Evolutionary conservation across 2,888 invertebrate species (phyloP).

Genomic region (Maniola hyperantus): DNA sequence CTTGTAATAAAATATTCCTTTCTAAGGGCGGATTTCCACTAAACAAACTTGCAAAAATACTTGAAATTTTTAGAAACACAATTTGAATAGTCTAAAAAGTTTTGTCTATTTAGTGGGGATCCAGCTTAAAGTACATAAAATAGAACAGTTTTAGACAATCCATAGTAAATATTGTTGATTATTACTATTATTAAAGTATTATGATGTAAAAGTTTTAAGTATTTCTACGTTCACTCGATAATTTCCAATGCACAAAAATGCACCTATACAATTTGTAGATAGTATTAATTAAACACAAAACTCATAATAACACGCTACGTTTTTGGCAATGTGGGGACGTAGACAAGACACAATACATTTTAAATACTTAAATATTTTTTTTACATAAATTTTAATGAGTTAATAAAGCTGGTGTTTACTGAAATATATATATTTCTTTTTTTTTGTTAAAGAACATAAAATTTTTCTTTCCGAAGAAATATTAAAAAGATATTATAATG

Average conservation of each 20-base stretch:
- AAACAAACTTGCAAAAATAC: constrained; percentile 26
- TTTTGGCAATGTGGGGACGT: neutral
- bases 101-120: neutral
- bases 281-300: constrained; percentile 26
- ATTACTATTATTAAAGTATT: constrained; percentile 44
- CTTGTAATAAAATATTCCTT: constrained; percentile 2
- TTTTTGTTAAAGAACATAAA: too few relatives aligned
- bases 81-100: neutral
- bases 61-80: neutral
- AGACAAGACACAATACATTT: neutral
- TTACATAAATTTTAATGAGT: too few relatives aligned
- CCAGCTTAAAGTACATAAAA: constrained; percentile 6
- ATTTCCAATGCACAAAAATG: constrained; percentile 49
- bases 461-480: too few relatives aligned
- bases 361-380: neutral
- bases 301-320: neutral
- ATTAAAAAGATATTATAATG: too few relatives aligned
- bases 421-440: too few relatives aligned
- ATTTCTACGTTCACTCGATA: constrained; percentile 44
- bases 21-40: constrained; percentile 35
- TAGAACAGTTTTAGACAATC: constrained; percentile 52
- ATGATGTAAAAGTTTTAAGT: constrained; percentile 41
- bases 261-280: constrained; percentile 45
- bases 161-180: constrained; percentile 59
- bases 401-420: too few relatives aligned